Base-by-base conservation (phyloP, 2,888 invertebrate genomes). In the Theristus sp. region DNA sequence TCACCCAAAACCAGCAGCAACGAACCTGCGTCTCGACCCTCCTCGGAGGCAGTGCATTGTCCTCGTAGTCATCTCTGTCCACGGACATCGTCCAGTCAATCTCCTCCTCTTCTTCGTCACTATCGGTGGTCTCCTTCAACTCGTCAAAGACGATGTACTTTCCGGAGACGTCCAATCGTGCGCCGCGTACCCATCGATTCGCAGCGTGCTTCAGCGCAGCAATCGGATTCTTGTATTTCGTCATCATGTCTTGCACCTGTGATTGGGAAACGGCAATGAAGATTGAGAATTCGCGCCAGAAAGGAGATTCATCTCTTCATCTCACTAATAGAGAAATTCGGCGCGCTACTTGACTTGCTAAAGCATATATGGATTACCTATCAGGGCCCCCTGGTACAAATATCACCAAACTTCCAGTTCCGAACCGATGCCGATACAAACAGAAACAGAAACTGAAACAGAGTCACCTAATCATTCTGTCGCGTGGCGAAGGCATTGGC, bases 151-250 rank as follows among this genome's bases (percentile, higher is more conserved):
- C n/a, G n/a, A n/a, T n/a, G 54, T 58, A 61, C 25, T 58, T 29
- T 1, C 61, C 61, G 2, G 58, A 59, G 20, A 47, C 38, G 49
- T 46, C n/a, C 29, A 62, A 28, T 24, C 57, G 49, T 2, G 57
- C 62, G 26, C 52, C 52, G 3, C 31, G 27, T 1, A 52, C 13
- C 62, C 62, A 62, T 20, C 61, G 58, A 24, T 56, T 56, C 17
- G 56, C 30, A n/a, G 54, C 26, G 31, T 61, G 52, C 22, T 52
- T 13, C 59, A 61, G 25, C 49, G 55, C 54, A 20, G 47, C 61
- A 26, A 46, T 24, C 53, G 24, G 28, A 28, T 3, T 28, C 6
- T n/a, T 29, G 29, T 28, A 58, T 24, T 58, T 17, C 28, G 29
- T 28, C 27, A 58, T 13, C 24, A 22, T 25, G 29, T 46, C 57